Base-by-base conservation (phyloP, 2,113 vertebrate genomes). In the Mohoua ochrocephala region DNA sequence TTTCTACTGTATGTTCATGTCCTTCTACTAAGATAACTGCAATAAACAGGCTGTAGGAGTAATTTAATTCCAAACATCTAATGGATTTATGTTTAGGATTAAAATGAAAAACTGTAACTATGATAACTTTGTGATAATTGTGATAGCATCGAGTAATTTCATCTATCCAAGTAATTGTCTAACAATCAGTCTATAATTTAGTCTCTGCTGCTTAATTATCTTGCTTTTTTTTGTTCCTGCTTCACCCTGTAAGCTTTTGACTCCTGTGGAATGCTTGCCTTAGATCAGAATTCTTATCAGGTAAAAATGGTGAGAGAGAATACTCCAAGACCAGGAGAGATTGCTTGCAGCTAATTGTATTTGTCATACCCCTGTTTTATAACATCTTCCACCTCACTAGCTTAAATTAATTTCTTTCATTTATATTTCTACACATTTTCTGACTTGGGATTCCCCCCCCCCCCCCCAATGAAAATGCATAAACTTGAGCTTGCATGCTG, bases 1-100 rank as follows among this genome's bases (percentile, higher is more conserved):
- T 87, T 95, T 97, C 64, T 93, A 26, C 89, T 75, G 57, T 89
- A 86, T 96, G 93, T 77, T 93, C 79, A 11, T 86, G 86, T 87
- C 86, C 71, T 94, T 91, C 85, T 84, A 15, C 68, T 77, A 91
- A 91, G 39, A 69, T 86, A 93, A 84, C 56, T 47, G 60, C 63
- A 93, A 81, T 84, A 89, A 95, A 59, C 30, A 78, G 80, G 47
- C 68, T 77, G 6, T 64, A 69, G 63, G 54, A 70, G 68, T 74
- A 86, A 73, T 78, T 93, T 70, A 86, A 63, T 86, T 95, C 71
- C 33, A 13, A 63, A 15, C 7, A n/a, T 67, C 23, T 86, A 81
- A 86, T 24, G 28, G 49, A 59, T 16, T 88, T 90, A 50, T 65
- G 35, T 81, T 88, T 70, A 91, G 27, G 60, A 74, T 89, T 91